Base-by-base conservation (phyloP, 2,888 invertebrate genomes). In the Scelioninae gen. 1 region DNA sequence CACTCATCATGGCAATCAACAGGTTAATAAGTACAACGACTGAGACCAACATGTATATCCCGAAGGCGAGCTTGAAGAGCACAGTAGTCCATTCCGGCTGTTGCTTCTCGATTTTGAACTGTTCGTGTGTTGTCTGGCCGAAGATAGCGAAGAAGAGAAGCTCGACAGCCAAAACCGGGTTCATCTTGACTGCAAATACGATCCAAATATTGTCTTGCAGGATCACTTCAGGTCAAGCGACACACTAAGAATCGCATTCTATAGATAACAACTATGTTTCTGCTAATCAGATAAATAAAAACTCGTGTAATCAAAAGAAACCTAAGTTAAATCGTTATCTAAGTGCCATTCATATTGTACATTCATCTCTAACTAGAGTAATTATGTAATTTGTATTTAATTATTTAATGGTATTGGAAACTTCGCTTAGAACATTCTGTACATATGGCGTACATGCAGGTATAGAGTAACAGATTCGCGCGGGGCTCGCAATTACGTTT, bases 1-100 rank as follows among this genome's bases (percentile, higher is more conserved):
- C 99, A 93, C 98, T 98, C 98, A 99, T 99, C 99, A 99, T 99
- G 94, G 99, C 99, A 95, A 99, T 99, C 93, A 99, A 96, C 93
- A 99, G 96, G 94, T 99, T 99, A 94, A 99, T 98, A 91, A 99
- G 95, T 92, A 99, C 99, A 92, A 99, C 98, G 91, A 99, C 97
- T 85, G 99, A 98, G 90, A 99, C 98, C 96, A 99, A 95, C 97
- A 99, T 97, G 94, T 99, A 99, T 92, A 98, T 96, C 89, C 97
- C 97, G 93, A 96, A 97, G 88, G 96, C 95, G 91, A 96, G 94
- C 94, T 97, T 97, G 95, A 97, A 97, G 89, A 97, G 94, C 91
- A 95, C 95, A 91, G 95, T 95, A 81, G 97, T 97, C 97, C 97
- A 97, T 65, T 93, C 93, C 34, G 97, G 96, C 93, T 97, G 97